Conservation (phyloP, 1,140 invertebrate species). For the Argopecten irradians region DNA sequence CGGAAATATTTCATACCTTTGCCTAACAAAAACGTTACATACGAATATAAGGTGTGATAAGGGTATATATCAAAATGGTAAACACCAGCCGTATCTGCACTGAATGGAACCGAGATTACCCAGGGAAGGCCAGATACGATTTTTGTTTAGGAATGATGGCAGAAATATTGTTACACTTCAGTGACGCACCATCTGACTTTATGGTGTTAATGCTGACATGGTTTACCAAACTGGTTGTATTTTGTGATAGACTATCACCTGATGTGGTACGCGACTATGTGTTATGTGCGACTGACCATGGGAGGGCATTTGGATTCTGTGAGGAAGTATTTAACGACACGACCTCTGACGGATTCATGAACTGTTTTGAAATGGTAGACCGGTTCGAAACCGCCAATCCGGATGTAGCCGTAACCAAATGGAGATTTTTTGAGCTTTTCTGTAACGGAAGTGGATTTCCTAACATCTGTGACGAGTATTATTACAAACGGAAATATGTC, state of each 20-base stretch:
- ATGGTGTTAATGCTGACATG: neutral
- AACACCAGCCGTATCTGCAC: no score
- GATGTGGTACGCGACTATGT: neutral
- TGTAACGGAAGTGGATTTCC: neutral
- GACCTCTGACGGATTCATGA: neutral
- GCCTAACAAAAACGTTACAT: no score
- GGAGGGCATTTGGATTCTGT: neutral
- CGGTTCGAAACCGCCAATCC: neutral
- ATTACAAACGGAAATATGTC: neutral
- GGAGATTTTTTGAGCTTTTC: neutral
- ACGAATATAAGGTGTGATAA: no score
- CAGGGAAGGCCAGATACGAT: no score
- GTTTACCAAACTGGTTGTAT: neutral
- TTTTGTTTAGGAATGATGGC: no score
- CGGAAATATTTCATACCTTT: no score
- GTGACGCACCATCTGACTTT: no score
- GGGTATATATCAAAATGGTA: no score
- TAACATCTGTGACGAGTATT: neutral
- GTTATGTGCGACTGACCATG: neutral
- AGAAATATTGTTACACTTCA: no score
- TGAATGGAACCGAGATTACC: no score
- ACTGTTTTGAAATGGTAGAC: neutral
- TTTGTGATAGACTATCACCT: neutral
- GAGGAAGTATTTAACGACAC: neutral
- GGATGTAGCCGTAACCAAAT: neutral